phyloP scores from a whole-genome alignment of 1,140 invertebrate genomes.

The Brachionus angularis region DNA sequence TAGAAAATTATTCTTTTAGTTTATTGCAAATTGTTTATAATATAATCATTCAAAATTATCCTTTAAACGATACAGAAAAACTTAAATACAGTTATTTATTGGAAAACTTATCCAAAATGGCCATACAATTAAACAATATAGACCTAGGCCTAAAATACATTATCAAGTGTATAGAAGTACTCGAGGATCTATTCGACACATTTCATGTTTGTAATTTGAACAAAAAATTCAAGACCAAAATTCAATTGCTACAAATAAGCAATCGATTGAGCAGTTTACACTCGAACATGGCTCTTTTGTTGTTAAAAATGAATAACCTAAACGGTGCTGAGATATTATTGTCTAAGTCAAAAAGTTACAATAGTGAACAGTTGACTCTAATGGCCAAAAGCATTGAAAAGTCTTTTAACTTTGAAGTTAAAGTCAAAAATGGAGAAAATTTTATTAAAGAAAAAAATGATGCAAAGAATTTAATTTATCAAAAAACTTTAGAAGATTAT shows the following conservation, averaged over 20 bases:
- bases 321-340: conserved; percentile 1
- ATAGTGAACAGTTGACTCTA: conserved; percentile 27
- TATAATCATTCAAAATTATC: conserved; percentile 14
- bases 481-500: conserved; percentile 21
- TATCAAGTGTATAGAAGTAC: conserved; percentile 22
- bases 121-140: background rate
- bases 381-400: conserved; percentile 11
- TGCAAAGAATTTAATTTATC: background rate
- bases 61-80: conserved; percentile 23
- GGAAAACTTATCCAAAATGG: conserved; percentile 18
- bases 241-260: conserved; percentile 29
- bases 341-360: conserved; percentile 19
- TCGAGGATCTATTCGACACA: conserved; percentile 27
- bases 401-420: conserved; percentile 6
- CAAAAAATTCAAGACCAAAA: conserved; percentile 13
- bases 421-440: background rate
- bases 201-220: conserved; percentile 22
- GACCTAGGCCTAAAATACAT: conserved; percentile 23
- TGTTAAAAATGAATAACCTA: conserved; percentile 28
- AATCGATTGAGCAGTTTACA: conserved; percentile 24
- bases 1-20: conserved; percentile 4
- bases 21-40: background rate
- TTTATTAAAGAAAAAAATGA: conserved; percentile 35
- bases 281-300: conserved; percentile 23
- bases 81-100: conserved; percentile 5